Evolutionary conservation across 1,140 invertebrate species (phyloP).

Genomic region (Bombus waltoni): DNA sequence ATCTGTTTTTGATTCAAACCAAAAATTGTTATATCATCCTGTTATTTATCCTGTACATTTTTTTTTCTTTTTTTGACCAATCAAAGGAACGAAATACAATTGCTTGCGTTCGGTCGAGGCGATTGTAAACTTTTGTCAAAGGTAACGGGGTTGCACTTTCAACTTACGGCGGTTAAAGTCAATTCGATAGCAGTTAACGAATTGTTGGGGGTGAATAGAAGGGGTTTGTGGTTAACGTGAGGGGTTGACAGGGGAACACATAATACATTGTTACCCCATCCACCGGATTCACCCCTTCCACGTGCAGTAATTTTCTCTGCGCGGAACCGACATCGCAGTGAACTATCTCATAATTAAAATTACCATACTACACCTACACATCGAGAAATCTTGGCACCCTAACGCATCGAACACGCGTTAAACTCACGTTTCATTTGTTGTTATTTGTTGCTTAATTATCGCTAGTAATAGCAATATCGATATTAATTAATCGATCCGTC

Average conservation of each 20-base stretch:
- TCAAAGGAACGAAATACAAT: neutral
- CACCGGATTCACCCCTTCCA: constrained; percentile 57
- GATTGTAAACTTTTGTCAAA: constrained; percentile 16
- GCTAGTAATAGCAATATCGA: neutral
- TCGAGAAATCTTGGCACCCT: constrained; percentile 1
- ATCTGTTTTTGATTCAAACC: no score
- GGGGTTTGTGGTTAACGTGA: constrained; percentile 76
- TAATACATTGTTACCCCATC: constrained; percentile 82
- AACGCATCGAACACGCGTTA: neutral
- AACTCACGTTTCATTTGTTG: neutral
- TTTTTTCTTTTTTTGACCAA: neutral
- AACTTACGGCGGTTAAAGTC: constrained; percentile 66
- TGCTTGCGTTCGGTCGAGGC: neutral
- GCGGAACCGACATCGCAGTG: constrained; percentile 64
- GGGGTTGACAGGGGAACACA: constrained; percentile 71
- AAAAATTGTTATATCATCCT: neutral
- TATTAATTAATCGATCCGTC: neutral
- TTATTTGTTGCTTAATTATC: neutral
- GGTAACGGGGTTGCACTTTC: constrained; percentile 50
- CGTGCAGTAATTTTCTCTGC: constrained; percentile 70
- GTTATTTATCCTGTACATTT: neutral
- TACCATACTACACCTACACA: constrained; percentile 56
- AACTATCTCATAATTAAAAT: constrained; percentile 80
- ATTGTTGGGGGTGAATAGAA: constrained; percentile 75
- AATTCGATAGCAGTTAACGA: constrained; percentile 80